Percentiles rank a stretch among this genome's conserved stretches.
Evolutionary conservation across 2,113 vertebrate species (phyloP).

Genomic region (Urocitellus parryii): DNA sequence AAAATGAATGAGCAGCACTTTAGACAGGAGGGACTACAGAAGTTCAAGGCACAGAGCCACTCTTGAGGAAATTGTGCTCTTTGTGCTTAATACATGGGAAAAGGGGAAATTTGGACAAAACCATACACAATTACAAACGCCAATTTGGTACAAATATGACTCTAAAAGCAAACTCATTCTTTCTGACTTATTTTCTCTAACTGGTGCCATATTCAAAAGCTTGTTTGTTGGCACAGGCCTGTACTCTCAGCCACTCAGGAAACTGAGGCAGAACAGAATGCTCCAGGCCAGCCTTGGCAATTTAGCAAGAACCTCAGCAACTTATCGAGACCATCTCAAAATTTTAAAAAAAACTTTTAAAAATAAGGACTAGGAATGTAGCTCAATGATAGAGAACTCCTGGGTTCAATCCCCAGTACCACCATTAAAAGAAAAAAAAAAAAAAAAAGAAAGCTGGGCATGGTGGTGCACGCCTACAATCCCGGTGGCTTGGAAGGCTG

Average conservation of each 20-base stretch:
- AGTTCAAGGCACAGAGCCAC: background rate
- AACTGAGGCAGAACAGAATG: no score
- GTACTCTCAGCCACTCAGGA: background rate
- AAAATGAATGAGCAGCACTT: background rate
- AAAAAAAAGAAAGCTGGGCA: no score
- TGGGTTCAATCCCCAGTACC: no score
- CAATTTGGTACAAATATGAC: background rate
- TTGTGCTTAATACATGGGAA: background rate
- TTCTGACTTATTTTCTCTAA: constrained; percentile 49
- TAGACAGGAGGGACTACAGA: background rate
- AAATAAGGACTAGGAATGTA: no score
- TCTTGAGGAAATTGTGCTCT: background rate
- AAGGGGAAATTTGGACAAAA: background rate
- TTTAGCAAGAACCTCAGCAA: no score
- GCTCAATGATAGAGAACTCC: no score
- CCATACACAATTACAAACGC: background rate
- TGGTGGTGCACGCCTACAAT: no score
- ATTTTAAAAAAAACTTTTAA: no score
- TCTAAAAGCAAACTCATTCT: background rate
- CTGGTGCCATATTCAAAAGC: background rate
- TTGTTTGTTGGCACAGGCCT: background rate
- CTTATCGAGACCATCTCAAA: no score
- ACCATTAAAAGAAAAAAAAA: no score
- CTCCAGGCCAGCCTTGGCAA: no score
- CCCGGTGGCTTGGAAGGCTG: no score